Percentiles rank a stretch among this genome's conserved stretches.
Evolutionary conservation across 2,113 vertebrate genomes (phyloP).

Genomic region (Triplophysa tibetana): DNA sequence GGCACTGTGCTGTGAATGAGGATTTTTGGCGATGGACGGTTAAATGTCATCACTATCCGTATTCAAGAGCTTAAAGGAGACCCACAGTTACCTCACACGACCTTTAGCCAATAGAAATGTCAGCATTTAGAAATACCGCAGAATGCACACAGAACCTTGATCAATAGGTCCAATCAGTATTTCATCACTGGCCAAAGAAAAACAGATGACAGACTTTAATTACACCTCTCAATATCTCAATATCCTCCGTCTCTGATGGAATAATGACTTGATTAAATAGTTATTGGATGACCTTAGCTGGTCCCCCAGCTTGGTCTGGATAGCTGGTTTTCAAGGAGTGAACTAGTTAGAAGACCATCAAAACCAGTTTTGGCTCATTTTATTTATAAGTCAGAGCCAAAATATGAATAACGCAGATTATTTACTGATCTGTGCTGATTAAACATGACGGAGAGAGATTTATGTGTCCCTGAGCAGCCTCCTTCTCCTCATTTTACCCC

Average conservation of each 20-base stretch:
- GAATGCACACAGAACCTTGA: not conserved
- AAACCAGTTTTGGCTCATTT: too few relatives aligned
- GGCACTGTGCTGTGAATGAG: constrained; percentile 15
- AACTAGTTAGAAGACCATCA: too few relatives aligned
- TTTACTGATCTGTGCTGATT: constrained; percentile 26
- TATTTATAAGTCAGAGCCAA: not conserved
- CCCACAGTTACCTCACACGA: not conserved
- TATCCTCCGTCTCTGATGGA: not conserved
- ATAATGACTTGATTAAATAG: too few relatives aligned
- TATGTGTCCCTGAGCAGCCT: not conserved
- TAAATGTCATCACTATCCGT: constrained; percentile 44
- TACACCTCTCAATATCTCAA: constrained; percentile 8
- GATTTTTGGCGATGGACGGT: constrained; percentile 23
- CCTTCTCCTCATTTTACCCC: constrained; percentile 3
- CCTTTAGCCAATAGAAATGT: constrained; percentile 19
- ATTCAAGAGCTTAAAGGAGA: constrained; percentile 17
- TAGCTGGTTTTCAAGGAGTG: too few relatives aligned
- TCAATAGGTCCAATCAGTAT: constrained; percentile 22
- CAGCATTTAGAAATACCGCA: not conserved
- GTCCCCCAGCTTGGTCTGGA: too few relatives aligned
- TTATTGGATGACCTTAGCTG: too few relatives aligned
- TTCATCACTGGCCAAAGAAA: constrained; percentile 8
- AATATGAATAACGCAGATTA: not conserved
- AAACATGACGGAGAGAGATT: not conserved
- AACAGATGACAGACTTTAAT: constrained; percentile 5